These are phyloP conservation scores for Ellobius talpinus DNA, from an alignment of 2,113 vertebrate species.

Conservation along the genomic window DNA sequence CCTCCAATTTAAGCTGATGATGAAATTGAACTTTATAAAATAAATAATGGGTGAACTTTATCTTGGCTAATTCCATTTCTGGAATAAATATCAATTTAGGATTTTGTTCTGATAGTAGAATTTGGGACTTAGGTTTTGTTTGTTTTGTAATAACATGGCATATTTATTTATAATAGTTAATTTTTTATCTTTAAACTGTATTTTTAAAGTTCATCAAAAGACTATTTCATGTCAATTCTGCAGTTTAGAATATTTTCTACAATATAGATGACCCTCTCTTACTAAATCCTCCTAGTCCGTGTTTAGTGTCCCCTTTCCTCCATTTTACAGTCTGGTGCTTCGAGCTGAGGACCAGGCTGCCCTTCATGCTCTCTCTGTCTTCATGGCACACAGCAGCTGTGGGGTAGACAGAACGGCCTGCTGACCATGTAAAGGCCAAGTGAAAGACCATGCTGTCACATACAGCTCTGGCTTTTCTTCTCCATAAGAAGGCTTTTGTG, in stretches of 20 bases:
- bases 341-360: not conserved
- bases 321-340: not conserved
- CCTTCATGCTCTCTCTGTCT: not conserved
- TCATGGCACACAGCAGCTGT: not conserved
- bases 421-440: not conserved
- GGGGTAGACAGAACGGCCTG: not conserved
- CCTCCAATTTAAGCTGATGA: not conserved
- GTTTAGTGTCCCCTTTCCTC: not conserved
- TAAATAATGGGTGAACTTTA: not conserved
- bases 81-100: slow-evolving; percentile 26
- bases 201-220: slow-evolving; percentile 52
- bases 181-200: slow-evolving; percentile 34
- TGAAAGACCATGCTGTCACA: not conserved
- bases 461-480: not conserved
- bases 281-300: not conserved
- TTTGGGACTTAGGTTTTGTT: not conserved
- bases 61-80: slow-evolving; percentile 34
- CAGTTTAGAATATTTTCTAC: too few species aligned
- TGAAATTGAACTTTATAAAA: slow-evolving; percentile 35
- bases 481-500: not conserved
- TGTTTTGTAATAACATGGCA: not conserved
- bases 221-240: not conserved
- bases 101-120: not conserved
- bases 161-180: not conserved
- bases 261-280: not conserved